Evolutionary conservation across 2,888 invertebrate genomes (phyloP).

Genomic region (Metalampra italica): DNA sequence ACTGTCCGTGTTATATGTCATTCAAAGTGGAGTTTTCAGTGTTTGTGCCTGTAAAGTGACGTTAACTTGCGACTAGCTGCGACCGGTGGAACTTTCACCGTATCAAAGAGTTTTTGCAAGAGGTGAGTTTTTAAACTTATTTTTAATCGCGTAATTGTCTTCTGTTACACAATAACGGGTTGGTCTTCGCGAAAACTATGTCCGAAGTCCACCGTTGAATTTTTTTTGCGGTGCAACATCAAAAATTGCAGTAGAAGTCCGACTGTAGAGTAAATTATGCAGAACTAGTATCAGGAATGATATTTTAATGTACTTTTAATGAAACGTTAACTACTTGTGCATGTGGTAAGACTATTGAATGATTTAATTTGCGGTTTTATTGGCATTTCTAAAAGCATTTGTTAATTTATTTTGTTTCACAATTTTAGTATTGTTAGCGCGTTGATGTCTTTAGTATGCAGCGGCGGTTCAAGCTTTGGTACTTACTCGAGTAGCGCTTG

Average conservation of each 20-base stretch:
- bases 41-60: constrained; percentile 58
- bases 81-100: constrained; percentile 51
- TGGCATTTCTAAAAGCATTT: neutral
- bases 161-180: constrained; percentile 45
- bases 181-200: constrained; percentile 38
- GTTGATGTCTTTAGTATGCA: constrained; percentile 67
- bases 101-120: constrained; percentile 55
- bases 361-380: neutral
- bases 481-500: constrained; percentile 7
- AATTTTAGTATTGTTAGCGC: constrained; percentile 19
- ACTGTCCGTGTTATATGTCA: constrained; percentile 14
- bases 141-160: constrained; percentile 58
- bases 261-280: constrained; percentile 3
- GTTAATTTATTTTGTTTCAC: neutral
- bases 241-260: neutral
- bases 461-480: constrained; percentile 4
- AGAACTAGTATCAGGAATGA: constrained; percentile 1
- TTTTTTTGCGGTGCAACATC: constrained; percentile 8
- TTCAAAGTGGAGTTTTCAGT: constrained; percentile 50
- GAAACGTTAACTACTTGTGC: neutral
- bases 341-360: neutral
- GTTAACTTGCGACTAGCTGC: constrained; percentile 38
- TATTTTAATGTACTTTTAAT: constrained; percentile 2
- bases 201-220: constrained; percentile 27
- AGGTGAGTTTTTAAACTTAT: constrained; percentile 65